A percentile compares a stretch with the other conserved stretches of the same genome.
Evolutionary conservation across 2,113 vertebrate genomes (phyloP).

Genomic region (Furnarius figulus): DNA sequence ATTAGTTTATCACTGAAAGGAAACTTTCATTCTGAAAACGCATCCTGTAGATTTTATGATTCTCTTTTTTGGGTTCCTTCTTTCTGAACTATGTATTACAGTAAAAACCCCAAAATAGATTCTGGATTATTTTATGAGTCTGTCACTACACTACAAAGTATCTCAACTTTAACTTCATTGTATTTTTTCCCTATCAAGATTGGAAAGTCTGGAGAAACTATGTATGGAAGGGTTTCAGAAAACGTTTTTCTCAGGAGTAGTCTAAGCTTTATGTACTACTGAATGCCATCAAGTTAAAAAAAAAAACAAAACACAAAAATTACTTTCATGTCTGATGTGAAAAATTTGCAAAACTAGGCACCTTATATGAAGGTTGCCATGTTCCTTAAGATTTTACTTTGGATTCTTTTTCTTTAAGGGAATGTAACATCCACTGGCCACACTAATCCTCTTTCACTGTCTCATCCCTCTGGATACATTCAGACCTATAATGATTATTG

Average conservation of each 20-base stretch:
- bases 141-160: not conserved
- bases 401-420: not conserved
- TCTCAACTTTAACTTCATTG: not conserved
- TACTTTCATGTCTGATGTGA: not conserved
- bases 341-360: not conserved
- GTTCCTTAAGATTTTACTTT: not conserved
- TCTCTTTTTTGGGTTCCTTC: not conserved
- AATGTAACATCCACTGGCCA: not conserved
- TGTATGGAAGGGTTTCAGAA: not conserved
- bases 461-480: not conserved
- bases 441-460: not conserved
- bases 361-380: not conserved
- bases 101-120: not conserved
- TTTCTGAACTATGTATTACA: not conserved
- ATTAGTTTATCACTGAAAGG: not conserved
- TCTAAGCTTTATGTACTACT: not conserved
- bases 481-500: not conserved
- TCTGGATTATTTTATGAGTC: not conserved
- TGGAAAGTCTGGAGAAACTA: not conserved
- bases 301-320: not conserved
- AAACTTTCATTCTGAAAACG: not conserved
- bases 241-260: not conserved
- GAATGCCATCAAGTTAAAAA: not conserved
- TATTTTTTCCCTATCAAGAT: not conserved
- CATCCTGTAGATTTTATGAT: not conserved